Conservation (phyloP, 1,140 invertebrate species). For the Habropoda laboriosa region DNA sequence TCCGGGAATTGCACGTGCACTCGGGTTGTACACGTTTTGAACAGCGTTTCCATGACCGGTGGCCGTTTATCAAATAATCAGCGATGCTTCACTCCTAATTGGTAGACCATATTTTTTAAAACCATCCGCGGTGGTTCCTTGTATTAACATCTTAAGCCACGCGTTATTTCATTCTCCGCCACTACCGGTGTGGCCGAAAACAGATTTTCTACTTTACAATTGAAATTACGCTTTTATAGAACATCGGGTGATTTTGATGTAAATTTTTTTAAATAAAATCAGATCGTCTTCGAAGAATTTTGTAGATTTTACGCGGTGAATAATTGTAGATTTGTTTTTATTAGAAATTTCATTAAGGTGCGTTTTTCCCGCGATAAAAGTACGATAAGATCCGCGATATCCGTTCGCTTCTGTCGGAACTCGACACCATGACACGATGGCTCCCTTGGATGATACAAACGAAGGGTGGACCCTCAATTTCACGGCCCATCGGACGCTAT, state of each 20-base stretch:
- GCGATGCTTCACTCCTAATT: constrained; percentile 27
- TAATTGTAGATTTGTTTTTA: no score
- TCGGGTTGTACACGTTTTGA: background rate
- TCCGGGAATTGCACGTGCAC: background rate
- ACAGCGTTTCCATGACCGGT: background rate
- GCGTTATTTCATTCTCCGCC: no score
- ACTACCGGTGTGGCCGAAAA: background rate
- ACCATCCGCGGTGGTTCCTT: constrained; percentile 2
- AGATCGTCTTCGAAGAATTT: no score
- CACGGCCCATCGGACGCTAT: constrained; percentile 63
- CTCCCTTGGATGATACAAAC: background rate
- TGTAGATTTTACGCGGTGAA: no score
- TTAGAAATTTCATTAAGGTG: no score
- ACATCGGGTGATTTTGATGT: background rate
- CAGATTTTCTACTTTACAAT: background rate
- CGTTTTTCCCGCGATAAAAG: background rate
- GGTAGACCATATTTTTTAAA: constrained; percentile 13
- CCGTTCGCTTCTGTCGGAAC: background rate
- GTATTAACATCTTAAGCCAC: no score
- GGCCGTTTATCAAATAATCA: constrained; percentile 8
- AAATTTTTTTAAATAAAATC: background rate
- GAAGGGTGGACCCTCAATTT: constrained; percentile 68
- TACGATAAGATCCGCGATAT: background rate
- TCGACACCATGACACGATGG: constrained; percentile 5
- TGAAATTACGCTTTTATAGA: no score